Base-by-base conservation (phyloP, 2,888 invertebrate genomes). In the Drosophila merina region DNA sequence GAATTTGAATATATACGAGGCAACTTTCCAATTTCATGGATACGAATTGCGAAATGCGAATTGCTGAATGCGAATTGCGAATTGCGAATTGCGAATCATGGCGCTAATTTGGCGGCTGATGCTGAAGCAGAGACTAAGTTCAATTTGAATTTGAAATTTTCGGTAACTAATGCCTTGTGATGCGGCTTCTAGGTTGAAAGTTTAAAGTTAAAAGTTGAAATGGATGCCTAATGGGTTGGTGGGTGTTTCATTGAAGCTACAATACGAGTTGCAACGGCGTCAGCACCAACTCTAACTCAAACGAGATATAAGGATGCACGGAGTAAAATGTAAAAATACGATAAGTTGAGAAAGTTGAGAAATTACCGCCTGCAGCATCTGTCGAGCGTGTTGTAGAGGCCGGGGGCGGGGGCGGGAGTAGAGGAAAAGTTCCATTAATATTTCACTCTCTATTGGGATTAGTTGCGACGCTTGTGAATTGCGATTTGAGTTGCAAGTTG, bases 341-440 rank as follows among this genome's bases (percentile, higher is more conserved):
- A 55, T 42, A 42, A 42, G 40, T 42, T 42, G 20, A 56, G 58
- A 36, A 71, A 56, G 63, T 77, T 30, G 73, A 78, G 72, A 79
- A 79, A 81, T 89, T 88, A 89, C 90, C 89, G 89, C 89, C 90
- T 86, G 90, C 90, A 83, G 90, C 90, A 90, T 90, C 90, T 90
- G 90, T 90, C 77, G 81, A 86, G 87, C 89, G 86, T 89, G 89
- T 75, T 89, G 89, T 75, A 20, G 20, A 20, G 76, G 51, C 68
- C 57, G 60, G 70, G 73, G 77, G 20, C 57, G 60, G 70, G 73
- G 77, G 20, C 20, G 20, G 76, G 60, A 79, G 84, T 75, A 88
- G 72, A 86, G 71, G 72, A 68, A 76, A 78, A 83, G 73, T 76
- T 72, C 62, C 73, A 88, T 88, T 88, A 86, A 72, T 88, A 88